Evolutionary conservation across 2,113 vertebrate genomes (phyloP), one percentile per base, ranked within the genome.

Genomic region (Odobenus rosmarus): DNA sequence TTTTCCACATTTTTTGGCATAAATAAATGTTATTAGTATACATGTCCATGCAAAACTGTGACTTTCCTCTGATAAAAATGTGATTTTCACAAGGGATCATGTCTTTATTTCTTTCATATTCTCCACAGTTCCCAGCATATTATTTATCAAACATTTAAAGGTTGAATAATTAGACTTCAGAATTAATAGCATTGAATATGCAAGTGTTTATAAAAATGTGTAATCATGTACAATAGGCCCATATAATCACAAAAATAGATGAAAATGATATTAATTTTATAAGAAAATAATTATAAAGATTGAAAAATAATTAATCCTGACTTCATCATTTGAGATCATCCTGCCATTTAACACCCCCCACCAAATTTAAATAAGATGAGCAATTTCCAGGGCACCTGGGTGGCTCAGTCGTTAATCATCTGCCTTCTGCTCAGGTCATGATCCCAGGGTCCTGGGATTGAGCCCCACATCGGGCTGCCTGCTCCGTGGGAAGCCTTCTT

Each of bases 1-100:
- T 92, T 72, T 39, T 92, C 77, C 84, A 74, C 5, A 31, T 36
- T 97, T 86, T 95, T 95, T 53, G n/a, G 10, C 1, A 83, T 69
- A 64, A 85, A 33, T 69, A 92, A 9, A 84, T 51, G 4, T 18
- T 84, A 62, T 31, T 83, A 92, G 7, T 62, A 53, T 16, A 69
- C 36, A 33, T 26, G 8, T 5, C 24, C 1, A 24, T 55, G 1
- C 0, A 21, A 94, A 72, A 55, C 28, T 42, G 26, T 31, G 39
- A 46, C 4, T 77, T 71, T 42, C 4, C 2, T 2, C 24, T 16
- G 80, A 19, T 61, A 84, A 92, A 49, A 49, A 31, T 49, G 5
- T 92, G 69, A 88, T 51, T 92, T 93, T 86, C 46, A 83, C 5
- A 59, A 72, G 5, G 51, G 62, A n/a, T 36, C 7, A 42, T 64